phyloP scores from a whole-genome alignment of 2,113 vertebrate species.

The Irena cyanogastra region DNA sequence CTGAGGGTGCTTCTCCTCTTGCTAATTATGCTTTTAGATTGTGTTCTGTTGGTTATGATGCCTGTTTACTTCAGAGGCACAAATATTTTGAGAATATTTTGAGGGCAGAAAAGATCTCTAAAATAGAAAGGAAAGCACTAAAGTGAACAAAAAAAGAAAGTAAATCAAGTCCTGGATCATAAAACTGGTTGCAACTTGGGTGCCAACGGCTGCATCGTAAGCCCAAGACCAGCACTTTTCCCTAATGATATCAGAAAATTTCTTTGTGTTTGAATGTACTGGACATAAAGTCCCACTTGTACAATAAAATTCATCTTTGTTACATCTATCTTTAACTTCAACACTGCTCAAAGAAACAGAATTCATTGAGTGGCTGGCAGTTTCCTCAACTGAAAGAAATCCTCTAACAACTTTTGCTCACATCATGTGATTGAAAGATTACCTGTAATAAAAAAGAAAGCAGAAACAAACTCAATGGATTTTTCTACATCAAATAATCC shows the following conservation, averaged over 20 bases:
- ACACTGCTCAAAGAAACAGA: background rate
- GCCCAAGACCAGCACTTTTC: background rate
- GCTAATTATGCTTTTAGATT: background rate
- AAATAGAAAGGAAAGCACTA: background rate
- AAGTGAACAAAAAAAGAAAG: background rate
- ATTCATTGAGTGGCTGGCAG: background rate
- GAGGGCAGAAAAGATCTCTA: background rate
- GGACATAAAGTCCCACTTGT: background rate
- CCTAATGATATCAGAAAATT: background rate
- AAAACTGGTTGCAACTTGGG: background rate
- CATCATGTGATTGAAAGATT: background rate
- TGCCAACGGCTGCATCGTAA: fast-evolving
- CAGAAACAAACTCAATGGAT: background rate
- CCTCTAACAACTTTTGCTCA: background rate
- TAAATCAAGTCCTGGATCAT: background rate
- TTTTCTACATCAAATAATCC: background rate
- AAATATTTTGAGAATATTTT: background rate
- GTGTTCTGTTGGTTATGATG: background rate
- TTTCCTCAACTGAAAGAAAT: background rate
- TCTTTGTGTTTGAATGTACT: background rate
- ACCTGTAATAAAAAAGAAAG: background rate
- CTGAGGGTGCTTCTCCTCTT: background rate
- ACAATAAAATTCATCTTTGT: background rate
- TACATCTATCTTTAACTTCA: background rate
- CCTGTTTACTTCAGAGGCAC: background rate